Percentiles rank a stretch among this genome's conserved stretches.
These are phyloP conservation scores for Ericerus pela DNA, from an alignment of 1,140 invertebrate genomes.

Conservation along the genomic window DNA sequence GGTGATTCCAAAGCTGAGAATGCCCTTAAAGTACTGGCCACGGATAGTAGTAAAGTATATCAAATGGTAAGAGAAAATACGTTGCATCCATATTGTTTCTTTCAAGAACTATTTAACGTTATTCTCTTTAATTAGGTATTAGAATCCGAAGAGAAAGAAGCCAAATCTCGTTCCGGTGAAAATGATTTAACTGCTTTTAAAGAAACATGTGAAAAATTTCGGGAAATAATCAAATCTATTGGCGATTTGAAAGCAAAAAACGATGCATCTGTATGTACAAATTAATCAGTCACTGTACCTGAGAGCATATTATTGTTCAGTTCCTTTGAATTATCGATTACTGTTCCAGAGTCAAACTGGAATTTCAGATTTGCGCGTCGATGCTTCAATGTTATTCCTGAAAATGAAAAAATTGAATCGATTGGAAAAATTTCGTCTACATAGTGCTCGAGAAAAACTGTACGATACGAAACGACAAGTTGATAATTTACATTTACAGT, in stretches of 20 bases:
- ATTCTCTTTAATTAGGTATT: conserved; percentile 40
- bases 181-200: conserved; percentile 52
- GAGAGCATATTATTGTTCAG: not conserved
- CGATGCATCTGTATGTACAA: conserved; percentile 34
- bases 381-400: conserved; percentile 57
- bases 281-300: conserved; percentile 31
- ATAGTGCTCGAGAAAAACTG: conserved; percentile 60
- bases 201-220: conserved; percentile 48
- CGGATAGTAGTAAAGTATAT: not conserved
- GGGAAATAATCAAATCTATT: conserved; percentile 46
- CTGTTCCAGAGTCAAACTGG: conserved; percentile 40
- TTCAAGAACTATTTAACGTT: not conserved
- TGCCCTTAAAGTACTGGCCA: not conserved
- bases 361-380: conserved; percentile 46
- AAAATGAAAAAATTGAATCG: conserved; percentile 79
- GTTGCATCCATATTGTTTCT: not conserved
- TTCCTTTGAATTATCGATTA: not conserved
- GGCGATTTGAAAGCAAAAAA: conserved; percentile 43
- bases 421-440: conserved; percentile 70
- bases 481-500: conserved; percentile 73
- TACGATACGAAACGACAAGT: conserved; percentile 68
- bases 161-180: conserved; percentile 42
- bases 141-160: conserved; percentile 56
- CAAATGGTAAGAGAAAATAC: not conserved
- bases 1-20: conserved; percentile 3